Conservation (phyloP, 2,888 invertebrate genomes). For the Thysanoteuthis rhombus region DNA sequence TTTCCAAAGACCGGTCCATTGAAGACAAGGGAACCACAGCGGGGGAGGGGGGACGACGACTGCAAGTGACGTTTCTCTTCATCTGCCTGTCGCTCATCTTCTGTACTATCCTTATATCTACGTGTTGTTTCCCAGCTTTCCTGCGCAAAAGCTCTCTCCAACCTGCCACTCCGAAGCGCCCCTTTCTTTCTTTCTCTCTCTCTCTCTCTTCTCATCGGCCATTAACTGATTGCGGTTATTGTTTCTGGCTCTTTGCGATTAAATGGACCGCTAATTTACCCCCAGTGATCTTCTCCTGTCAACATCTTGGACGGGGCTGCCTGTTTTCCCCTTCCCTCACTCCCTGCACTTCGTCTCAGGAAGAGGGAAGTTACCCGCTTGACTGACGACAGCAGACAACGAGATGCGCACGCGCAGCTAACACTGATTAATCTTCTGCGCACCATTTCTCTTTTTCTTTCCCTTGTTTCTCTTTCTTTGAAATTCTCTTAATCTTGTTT, state of each 20-base stretch:
- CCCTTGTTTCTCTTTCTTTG: background rate
- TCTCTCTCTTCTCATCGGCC: background rate
- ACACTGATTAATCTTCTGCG: background rate
- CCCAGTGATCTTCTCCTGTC: slow-evolving; percentile 12
- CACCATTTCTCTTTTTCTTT: background rate
- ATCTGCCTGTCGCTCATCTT: background rate
- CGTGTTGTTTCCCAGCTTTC: background rate
- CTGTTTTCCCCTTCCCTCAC: background rate
- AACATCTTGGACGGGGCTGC: background rate
- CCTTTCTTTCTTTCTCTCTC: background rate
- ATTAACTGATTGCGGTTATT: background rate
- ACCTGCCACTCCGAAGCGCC: background rate
- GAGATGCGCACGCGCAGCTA: background rate
- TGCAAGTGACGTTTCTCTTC: slow-evolving; percentile 12
- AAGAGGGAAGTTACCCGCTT: background rate
- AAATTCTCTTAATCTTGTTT: background rate
- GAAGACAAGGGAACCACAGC: background rate
- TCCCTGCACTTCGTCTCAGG: background rate
- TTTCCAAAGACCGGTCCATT: background rate
- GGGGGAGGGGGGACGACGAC: background rate
- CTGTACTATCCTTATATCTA: background rate
- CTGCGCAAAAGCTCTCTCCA: background rate
- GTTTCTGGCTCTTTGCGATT: background rate
- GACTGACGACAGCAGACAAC: background rate
- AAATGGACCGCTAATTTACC: slow-evolving; percentile 12